Percentiles rank a stretch among this genome's conserved stretches.
Evolutionary conservation across 1,140 invertebrate genomes (phyloP).

Genomic region (Dysdera silvatica): DNA sequence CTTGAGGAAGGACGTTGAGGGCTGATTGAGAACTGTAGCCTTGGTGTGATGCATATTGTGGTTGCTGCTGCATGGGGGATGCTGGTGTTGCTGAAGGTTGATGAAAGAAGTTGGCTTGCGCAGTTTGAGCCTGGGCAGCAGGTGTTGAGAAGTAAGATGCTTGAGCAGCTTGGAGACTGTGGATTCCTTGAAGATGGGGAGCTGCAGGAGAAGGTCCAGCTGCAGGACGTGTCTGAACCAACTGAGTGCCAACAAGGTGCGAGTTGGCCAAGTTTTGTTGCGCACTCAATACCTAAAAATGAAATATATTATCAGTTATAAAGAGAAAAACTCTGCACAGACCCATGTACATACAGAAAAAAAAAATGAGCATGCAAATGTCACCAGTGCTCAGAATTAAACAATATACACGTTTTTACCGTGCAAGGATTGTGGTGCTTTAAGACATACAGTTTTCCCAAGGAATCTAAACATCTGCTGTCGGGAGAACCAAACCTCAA

Average conservation of each 20-base stretch:
- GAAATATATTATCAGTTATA: too few species aligned
- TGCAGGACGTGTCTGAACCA: conserved; percentile 50
- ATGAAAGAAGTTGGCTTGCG: conserved; percentile 30
- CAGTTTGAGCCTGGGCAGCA: conserved; percentile 27
- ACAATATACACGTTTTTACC: too few species aligned
- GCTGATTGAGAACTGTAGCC: conserved; percentile 31
- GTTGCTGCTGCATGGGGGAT: conserved; percentile 28
- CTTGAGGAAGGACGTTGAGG: conserved; percentile 24
- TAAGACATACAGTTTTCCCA: too few species aligned
- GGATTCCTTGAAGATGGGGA: conserved; percentile 22
- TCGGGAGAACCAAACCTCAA: too few species aligned
- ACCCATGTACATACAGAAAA: too few species aligned
- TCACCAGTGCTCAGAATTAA: too few species aligned
- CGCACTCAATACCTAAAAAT: conserved; percentile 39
- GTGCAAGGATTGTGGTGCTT: too few species aligned
- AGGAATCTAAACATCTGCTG: too few species aligned
- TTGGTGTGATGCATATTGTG: conserved; percentile 29
- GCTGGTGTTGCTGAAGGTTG: conserved; percentile 27
- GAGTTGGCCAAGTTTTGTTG: conserved; percentile 41
- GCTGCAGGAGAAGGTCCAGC: conserved; percentile 38
- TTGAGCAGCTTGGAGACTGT: conserved; percentile 48
- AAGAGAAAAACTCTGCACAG: too few species aligned
- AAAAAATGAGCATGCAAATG: too few species aligned
- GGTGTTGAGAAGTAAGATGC: conserved; percentile 48
- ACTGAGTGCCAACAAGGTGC: conserved; percentile 54